Evolutionary conservation across 1,140 invertebrate species (phyloP), one percentile per base, ranked within the genome.

Genomic region (Bombus superbus): DNA sequence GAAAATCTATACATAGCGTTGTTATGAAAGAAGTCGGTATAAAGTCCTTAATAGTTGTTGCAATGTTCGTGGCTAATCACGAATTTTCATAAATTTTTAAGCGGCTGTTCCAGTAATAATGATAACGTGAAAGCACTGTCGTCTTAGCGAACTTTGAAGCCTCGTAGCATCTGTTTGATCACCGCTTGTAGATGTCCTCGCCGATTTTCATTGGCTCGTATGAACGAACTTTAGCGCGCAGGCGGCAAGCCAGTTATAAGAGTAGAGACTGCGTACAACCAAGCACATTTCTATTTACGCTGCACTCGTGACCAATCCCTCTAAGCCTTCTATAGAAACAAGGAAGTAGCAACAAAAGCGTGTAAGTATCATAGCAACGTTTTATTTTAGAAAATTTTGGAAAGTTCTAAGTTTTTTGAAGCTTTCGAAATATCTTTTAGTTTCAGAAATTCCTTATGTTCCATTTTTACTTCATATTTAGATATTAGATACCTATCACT

Each of bases 121-220:
- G 77, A 80, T 77, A 85, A 68, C 66, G 32, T 25, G 22, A 57
- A 73, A 81, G 44, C 32, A 32, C n/a, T 53, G 53, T 73, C 77
- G 40, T 57, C 1, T 64, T 38, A 72, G 10, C 74, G 86, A 42
- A 85, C 86, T 81, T 87, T 87, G 83, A 68, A 85, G 53, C 72
- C 68, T 74, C 40, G 42, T 72, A 64, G 78, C 40, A 59, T 44
- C 64, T 69, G 64, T 44, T 66, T 13, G n/a, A 40, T 62, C 42
- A 28, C 35, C 8, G 28, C 3, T 35, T 59, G 18, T 28, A 59
- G 44, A 76, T 44, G 53, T 77, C 74, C 38, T 25, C 57, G 28
- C 44, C 32, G 57, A 59, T 77, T 64, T 75, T 74, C 85, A 91
- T 90, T 91, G 89, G 90, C 38, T 80, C 28, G n/a, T 86, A 89